These are phyloP conservation scores for Aporrectodea caliginosa DNA, from an alignment of 1,140 invertebrate species.

Conservation along the genomic window DNA sequence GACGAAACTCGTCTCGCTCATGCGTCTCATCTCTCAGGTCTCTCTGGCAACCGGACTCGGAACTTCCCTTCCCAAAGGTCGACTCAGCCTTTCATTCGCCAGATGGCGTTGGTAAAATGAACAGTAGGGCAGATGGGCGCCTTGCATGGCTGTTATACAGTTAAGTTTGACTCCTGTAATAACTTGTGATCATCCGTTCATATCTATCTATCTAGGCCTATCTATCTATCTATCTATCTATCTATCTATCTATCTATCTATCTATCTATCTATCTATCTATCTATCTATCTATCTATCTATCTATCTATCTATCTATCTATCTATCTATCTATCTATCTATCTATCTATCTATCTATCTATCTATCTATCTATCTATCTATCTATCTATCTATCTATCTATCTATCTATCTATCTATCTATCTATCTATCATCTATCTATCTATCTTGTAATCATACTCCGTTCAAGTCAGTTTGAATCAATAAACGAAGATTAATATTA, in stretches of 20 bases:
- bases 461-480: neutral
- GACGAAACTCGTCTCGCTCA: too few relatives aligned
- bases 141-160: too few relatives aligned
- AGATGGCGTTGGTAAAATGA: too few relatives aligned
- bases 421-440: conserved; percentile 3
- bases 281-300: conserved; percentile 3
- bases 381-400: conserved; percentile 3
- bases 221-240: conserved; percentile 3
- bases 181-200: too few relatives aligned
- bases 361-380: conserved; percentile 3
- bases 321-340: conserved; percentile 3
- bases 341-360: conserved; percentile 3
- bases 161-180: too few relatives aligned
- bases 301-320: conserved; percentile 3
- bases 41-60: too few relatives aligned
- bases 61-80: too few relatives aligned
- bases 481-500: neutral
- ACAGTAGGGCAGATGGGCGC: too few relatives aligned
- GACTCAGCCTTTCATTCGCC: too few relatives aligned
- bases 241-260: conserved; percentile 3
- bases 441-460: neutral
- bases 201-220: conserved; percentile 1
- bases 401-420: conserved; percentile 3
- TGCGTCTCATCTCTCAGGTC: too few relatives aligned
- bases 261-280: conserved; percentile 3